phyloP scores from a whole-genome alignment of 2,113 vertebrate genomes.

The Capreolus pygargus region DNA sequence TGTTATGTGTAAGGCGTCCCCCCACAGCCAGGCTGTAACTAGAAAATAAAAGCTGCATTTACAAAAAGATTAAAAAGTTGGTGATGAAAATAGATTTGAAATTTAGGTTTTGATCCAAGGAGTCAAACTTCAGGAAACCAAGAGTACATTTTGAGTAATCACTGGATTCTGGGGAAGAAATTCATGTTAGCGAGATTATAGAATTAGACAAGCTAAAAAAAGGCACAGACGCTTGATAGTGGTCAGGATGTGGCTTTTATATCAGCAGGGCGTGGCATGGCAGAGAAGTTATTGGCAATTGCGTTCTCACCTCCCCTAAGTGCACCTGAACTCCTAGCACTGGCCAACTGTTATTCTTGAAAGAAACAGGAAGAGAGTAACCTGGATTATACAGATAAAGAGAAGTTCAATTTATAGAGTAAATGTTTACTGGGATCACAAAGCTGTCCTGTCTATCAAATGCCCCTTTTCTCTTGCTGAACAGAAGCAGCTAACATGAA shows the following conservation, averaged over 20 bases:
- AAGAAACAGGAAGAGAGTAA: background rate
- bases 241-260: background rate
- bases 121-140: conserved; percentile 24
- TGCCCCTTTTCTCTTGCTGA: conserved; percentile 10
- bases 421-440: conserved; percentile 12
- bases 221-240: background rate
- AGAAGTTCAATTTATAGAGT: conserved; percentile 3
- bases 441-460: background rate
- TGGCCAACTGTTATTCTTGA: background rate
- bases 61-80: background rate
- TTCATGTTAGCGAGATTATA: background rate
- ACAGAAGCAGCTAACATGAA: background rate
- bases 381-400: background rate
- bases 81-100: background rate
- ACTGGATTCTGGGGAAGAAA: background rate
- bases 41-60: background rate
- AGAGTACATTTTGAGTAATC: background rate
- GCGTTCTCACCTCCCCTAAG: background rate
- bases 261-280: background rate
- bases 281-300: background rate
- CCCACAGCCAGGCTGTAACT: background rate
- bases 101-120: conserved; percentile 19
- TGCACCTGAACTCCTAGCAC: background rate
- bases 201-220: background rate
- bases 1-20: background rate